Evolutionary conservation across 37 sponge, comb jelly and placozoan genomes (phyloP).

Genomic region (Theonella swinhoei): DNA sequence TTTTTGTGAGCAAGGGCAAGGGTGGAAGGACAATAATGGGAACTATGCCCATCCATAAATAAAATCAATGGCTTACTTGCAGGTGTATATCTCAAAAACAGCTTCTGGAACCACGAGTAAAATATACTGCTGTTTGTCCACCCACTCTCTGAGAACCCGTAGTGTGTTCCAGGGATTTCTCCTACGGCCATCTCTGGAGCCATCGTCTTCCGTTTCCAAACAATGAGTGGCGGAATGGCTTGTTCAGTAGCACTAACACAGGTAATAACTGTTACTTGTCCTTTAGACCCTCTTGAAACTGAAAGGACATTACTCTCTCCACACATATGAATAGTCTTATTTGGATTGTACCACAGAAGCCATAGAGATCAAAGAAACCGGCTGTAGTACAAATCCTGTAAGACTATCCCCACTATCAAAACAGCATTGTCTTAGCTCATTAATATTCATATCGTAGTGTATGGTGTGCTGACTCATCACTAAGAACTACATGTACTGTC

Average conservation of each 20-base stretch:
- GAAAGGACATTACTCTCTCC: not conserved
- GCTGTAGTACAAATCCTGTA: too few species aligned
- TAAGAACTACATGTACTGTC: too few species aligned
- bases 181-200: not conserved
- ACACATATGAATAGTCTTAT: not conserved
- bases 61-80: not conserved
- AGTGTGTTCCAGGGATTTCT: conserved; percentile 37
- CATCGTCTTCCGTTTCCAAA: conserved; percentile 11
- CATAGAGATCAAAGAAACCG: too few species aligned
- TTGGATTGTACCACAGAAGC: too few species aligned
- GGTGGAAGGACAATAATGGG: not conserved
- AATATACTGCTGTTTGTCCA: conserved; percentile 27
- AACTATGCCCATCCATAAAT: conserved; percentile 38
- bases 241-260: conserved; percentile 14
- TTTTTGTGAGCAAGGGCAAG: not conserved
- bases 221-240: conserved; percentile 27
- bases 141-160: too few species aligned
- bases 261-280: conserved; percentile 13
- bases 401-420: too few species aligned
- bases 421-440: too few species aligned
- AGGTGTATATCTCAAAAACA: conserved; percentile 15
- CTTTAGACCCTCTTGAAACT: not conserved
- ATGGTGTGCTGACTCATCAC: too few species aligned
- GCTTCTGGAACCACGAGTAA: conserved; percentile 8
- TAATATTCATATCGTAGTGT: too few species aligned